A percentile compares a stretch with the other conserved stretches of the same genome.
Conservation (phyloP, 2,888 invertebrate genomes). For the Lycaena phlaeas region DNA sequence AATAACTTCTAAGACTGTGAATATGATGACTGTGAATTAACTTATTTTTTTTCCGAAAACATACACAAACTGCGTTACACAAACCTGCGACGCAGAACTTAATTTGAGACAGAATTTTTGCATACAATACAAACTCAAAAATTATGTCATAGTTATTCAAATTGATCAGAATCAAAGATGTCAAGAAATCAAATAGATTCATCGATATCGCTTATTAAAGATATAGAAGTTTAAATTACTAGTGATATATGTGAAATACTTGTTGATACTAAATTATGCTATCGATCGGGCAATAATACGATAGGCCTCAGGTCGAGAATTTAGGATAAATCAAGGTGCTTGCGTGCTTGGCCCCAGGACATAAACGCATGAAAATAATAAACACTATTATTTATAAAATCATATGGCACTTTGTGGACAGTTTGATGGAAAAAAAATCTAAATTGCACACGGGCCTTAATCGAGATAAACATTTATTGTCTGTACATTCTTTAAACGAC, state of each 20-base stretch:
- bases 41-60: too few species aligned
- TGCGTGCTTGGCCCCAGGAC: conserved; percentile 55
- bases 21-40: too few species aligned
- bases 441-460: conserved; percentile 14
- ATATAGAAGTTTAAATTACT: too few species aligned
- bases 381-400: conserved; percentile 42
- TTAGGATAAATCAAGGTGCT: conserved; percentile 66
- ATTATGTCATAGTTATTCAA: too few species aligned
- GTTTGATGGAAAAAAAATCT: conserved; percentile 20
- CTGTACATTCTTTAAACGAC: conserved; percentile 5
- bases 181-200: too few species aligned
- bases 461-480: conserved; percentile 13
- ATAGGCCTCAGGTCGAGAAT: conserved; percentile 56
- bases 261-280: conserved; percentile 59
- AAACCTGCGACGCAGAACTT: too few species aligned
- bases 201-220: too few species aligned
- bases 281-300: conserved; percentile 64
- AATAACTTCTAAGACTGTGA: too few species aligned
- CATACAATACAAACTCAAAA: too few species aligned
- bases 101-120: too few species aligned
- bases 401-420: conserved; percentile 50
- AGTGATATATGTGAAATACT: conserved; percentile 38
- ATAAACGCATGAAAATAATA: conserved; percentile 47
- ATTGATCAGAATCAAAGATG: too few species aligned
- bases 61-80: too few species aligned